Conservation (phyloP, 2,888 invertebrate species). For the Drosophila lacicola region DNA sequence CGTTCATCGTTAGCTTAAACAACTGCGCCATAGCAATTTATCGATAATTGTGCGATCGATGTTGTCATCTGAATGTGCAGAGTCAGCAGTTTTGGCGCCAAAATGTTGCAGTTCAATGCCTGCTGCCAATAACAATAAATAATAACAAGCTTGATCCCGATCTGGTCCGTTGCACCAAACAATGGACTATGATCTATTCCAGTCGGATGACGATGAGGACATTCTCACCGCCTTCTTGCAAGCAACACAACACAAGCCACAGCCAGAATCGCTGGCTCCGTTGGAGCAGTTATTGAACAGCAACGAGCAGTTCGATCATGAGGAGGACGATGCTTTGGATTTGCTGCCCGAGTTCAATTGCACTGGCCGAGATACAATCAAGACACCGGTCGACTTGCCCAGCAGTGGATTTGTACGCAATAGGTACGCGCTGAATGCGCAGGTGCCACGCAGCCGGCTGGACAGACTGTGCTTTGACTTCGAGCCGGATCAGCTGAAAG, state of each 20-base stretch:
- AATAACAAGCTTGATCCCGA: background rate
- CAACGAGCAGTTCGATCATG: background rate
- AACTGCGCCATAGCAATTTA: background rate
- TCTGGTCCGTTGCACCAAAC: background rate
- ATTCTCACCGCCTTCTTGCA: constrained; percentile 77
- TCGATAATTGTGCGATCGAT: constrained; percentile 14
- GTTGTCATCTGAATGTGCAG: background rate
- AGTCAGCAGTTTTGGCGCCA: constrained; percentile 14
- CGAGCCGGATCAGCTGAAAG: constrained; percentile 57
- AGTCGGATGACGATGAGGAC: constrained; percentile 84
- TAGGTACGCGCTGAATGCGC: constrained; percentile 58
- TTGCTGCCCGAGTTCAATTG: constrained; percentile 82
- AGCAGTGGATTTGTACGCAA: constrained; percentile 76
- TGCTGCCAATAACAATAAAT: background rate
- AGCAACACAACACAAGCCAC: constrained; percentile 71
- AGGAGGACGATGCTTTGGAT: constrained; percentile 33
- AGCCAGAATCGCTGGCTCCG: background rate
- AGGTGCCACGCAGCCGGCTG: constrained; percentile 33
- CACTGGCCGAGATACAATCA: constrained; percentile 77
- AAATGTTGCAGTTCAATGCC: constrained; percentile 12
- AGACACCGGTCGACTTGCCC: constrained; percentile 61
- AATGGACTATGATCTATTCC: constrained; percentile 85
- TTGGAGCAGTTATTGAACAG: background rate
- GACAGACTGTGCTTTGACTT: constrained; percentile 72
- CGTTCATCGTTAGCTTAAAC: too few species aligned